Percentiles rank a stretch among this genome's conserved stretches.
Conservation (phyloP, 1,140 invertebrate species). For the Leptonema lineaticorne region DNA sequence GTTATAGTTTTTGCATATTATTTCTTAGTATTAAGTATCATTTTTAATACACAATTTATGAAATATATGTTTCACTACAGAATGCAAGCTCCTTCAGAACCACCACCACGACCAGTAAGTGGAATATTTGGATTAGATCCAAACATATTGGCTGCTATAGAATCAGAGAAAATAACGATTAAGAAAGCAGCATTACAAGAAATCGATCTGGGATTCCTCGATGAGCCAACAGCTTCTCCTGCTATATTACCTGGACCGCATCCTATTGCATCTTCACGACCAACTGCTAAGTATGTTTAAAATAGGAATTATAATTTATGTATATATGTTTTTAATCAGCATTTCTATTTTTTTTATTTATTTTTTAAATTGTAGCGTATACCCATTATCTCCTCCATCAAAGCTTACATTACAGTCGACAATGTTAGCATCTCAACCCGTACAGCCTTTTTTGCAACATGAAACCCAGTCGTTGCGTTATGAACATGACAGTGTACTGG, state of each 20-base stretch:
- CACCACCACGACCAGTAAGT: constrained; percentile 48
- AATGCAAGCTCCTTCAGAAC: constrained; percentile 42
- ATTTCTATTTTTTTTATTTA: neutral
- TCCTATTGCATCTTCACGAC: constrained; percentile 52
- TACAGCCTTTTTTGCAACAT: constrained; percentile 44
- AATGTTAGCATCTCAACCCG: constrained; percentile 39
- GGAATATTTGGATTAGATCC: constrained; percentile 74
- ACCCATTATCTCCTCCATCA: constrained; percentile 45
- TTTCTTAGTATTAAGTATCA: neutral
- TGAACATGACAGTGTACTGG: constrained; percentile 55
- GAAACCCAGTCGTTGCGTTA: constrained; percentile 44
- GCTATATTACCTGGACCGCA: constrained; percentile 47
- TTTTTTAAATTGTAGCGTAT: neutral
- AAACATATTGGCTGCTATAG: constrained; percentile 64
- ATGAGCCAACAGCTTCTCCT: constrained; percentile 55
- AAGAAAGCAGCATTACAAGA: constrained; percentile 50
- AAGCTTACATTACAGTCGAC: constrained; percentile 14
- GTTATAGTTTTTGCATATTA: neutral
- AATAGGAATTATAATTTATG: neutral
- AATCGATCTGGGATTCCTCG: constrained; percentile 56
- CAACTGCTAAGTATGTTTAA: constrained; percentile 37
- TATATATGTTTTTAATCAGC: neutral
- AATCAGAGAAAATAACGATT: constrained; percentile 47
- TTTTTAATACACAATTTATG: constrained; percentile 13
- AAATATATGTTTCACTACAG: constrained; percentile 29